Percentiles rank a stretch among this genome's conserved stretches.
phyloP scores from a whole-genome alignment of 1,140 invertebrate genomes.

The Sitobion miscanthi region DNA sequence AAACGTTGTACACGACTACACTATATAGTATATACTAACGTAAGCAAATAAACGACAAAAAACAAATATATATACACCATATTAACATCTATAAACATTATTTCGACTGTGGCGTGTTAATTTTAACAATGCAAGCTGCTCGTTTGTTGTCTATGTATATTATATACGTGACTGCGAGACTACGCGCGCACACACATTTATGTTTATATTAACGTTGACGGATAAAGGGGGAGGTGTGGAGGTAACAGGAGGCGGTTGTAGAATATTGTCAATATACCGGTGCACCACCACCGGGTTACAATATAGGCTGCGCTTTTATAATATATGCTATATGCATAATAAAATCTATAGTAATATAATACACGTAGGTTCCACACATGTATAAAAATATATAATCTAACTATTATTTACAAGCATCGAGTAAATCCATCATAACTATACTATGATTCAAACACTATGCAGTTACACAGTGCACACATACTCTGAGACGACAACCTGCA shows the following conservation, averaged over 20 bases:
- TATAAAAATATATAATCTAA: too few species aligned
- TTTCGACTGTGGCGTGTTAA: slow-evolving; percentile 19
- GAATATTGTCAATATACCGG: slow-evolving; percentile 18
- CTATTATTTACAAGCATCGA: not conserved
- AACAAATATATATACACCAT: not conserved
- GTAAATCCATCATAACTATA: not conserved
- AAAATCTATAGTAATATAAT: slow-evolving; percentile 1
- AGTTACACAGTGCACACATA: not conserved
- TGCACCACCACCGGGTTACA: not conserved
- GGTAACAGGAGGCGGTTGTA: not conserved
- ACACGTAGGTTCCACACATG: not conserved
- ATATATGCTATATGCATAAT: slow-evolving; percentile 1
- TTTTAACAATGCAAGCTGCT: slow-evolving; percentile 17
- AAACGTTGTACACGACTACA: not conserved
- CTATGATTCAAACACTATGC: not conserved
- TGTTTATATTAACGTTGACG: not conserved
- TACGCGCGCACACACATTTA: not conserved
- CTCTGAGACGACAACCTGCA: not conserved
- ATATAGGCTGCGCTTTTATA: slow-evolving; percentile 18
- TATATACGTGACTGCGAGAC: not conserved
- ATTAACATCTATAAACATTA: slow-evolving; percentile 22
- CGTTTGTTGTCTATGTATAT: not conserved
- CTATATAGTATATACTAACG: not conserved
- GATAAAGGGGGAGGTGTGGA: not conserved
- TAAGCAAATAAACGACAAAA: not conserved